These are phyloP conservation scores for Ciconia maguari DNA, from an alignment of 2,113 vertebrate genomes.

Conservation along the genomic window DNA sequence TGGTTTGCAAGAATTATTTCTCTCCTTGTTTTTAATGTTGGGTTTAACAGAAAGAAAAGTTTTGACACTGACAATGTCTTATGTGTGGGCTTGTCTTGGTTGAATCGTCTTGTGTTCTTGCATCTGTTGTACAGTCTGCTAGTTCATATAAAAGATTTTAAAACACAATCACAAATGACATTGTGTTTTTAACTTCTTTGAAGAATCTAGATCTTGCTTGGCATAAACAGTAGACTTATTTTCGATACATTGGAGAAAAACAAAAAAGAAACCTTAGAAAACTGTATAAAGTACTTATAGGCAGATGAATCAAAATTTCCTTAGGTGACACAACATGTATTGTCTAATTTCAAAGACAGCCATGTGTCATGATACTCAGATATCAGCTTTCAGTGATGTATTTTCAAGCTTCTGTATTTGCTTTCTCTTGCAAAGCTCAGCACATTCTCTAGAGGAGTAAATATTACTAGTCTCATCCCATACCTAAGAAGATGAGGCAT, in stretches of 20 bases:
- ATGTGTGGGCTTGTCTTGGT: slow-evolving; percentile 1
- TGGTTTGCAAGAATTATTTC: not conserved
- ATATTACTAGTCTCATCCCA: not conserved
- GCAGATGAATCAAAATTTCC: not conserved
- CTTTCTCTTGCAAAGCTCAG: not conserved
- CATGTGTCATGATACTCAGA: not conserved
- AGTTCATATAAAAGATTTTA: not conserved
- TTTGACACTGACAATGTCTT: not conserved
- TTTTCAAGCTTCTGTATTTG: not conserved
- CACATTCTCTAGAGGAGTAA: not conserved
- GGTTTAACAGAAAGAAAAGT: not conserved
- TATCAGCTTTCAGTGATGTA: not conserved
- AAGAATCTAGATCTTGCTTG: not conserved
- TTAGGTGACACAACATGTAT: not conserved
- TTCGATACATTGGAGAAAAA: not conserved
- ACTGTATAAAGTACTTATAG: not conserved
- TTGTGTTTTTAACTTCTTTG: not conserved
- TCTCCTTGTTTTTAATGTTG: not conserved
- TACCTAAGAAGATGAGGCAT: not conserved
- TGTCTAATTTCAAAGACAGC: not conserved
- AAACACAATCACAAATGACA: not conserved
- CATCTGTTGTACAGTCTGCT: slow-evolving; percentile 38
- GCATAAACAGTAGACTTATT: not conserved
- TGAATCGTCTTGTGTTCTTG: slow-evolving; percentile 11
- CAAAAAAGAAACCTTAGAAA: not conserved